These are phyloP conservation scores for Chymomyza procnemis DNA, from an alignment of 2,888 invertebrate genomes.

Conservation along the genomic window DNA sequence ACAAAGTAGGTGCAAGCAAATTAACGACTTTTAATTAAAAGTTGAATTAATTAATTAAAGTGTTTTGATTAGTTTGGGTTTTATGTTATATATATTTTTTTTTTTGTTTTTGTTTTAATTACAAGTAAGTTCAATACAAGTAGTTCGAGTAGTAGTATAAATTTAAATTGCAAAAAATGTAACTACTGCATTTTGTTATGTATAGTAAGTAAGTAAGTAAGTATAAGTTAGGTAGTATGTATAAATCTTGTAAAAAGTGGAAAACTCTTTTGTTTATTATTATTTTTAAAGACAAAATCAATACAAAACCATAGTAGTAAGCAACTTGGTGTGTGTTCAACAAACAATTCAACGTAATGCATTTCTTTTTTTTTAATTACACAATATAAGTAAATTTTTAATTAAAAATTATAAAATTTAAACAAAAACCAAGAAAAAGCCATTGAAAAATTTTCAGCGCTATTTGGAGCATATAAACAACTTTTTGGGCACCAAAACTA, in stretches of 20 bases:
- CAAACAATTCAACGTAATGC: constrained; percentile 55
- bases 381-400: not conserved
- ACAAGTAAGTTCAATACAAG: constrained; percentile 58
- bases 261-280: constrained; percentile 11
- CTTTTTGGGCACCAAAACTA: constrained; percentile 11
- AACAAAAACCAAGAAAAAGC: constrained; percentile 42
- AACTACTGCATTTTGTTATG: constrained; percentile 53
- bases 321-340: constrained; percentile 46
- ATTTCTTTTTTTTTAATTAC: constrained; percentile 19
- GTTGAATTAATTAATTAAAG: constrained; percentile 46
- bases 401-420: constrained; percentile 33
- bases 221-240: constrained; percentile 19
- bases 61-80: constrained; percentile 42
- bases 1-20: constrained; percentile 79
- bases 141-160: constrained; percentile 48
- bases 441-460: constrained; percentile 31
- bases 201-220: constrained; percentile 35
- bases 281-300: constrained; percentile 42
- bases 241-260: constrained; percentile 31
- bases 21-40: constrained; percentile 69
- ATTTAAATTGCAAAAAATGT: constrained; percentile 58
- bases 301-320: constrained; percentile 53
- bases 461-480: constrained; percentile 37
- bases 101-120: constrained; percentile 50
- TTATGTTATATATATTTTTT: no score